Evolutionary conservation across 2,113 vertebrate species (phyloP).

Genomic region (Serranochromis macrocephalus): DNA sequence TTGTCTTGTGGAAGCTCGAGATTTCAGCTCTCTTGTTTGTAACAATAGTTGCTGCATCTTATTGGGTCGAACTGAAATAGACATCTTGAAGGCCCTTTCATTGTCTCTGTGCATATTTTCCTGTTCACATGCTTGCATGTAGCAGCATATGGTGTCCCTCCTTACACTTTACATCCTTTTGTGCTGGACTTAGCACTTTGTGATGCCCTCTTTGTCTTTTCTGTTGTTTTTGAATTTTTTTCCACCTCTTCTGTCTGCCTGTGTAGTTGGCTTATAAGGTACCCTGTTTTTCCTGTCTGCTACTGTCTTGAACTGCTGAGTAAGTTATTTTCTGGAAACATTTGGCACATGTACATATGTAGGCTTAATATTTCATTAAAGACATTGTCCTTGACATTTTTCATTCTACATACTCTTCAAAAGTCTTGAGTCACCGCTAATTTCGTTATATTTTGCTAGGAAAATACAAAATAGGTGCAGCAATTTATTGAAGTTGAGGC

Average conservation of each 20-base stretch:
- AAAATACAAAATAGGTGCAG: accelerated
- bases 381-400: not conserved
- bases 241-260: not conserved
- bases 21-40: not conserved
- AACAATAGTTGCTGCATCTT: not conserved
- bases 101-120: not conserved
- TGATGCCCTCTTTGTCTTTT: not conserved
- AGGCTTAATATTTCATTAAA: not conserved
- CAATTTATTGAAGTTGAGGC: not conserved
- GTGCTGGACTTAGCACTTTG: not conserved
- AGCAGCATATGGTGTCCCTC: not conserved
- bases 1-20: not conserved
- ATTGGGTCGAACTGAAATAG: not conserved
- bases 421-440: not conserved
- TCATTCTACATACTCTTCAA: not conserved
- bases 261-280: not conserved
- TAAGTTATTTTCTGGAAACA: not conserved
- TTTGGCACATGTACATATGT: not conserved
- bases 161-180: not conserved
- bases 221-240: not conserved
- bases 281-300: not conserved
- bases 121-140: not conserved
- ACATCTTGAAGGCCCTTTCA: not conserved
- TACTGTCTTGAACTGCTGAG: not conserved
- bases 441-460: not conserved